These are phyloP conservation scores for Leptodirus hochenwartii DNA, from an alignment of 2,888 invertebrate species.

Conservation along the genomic window DNA sequence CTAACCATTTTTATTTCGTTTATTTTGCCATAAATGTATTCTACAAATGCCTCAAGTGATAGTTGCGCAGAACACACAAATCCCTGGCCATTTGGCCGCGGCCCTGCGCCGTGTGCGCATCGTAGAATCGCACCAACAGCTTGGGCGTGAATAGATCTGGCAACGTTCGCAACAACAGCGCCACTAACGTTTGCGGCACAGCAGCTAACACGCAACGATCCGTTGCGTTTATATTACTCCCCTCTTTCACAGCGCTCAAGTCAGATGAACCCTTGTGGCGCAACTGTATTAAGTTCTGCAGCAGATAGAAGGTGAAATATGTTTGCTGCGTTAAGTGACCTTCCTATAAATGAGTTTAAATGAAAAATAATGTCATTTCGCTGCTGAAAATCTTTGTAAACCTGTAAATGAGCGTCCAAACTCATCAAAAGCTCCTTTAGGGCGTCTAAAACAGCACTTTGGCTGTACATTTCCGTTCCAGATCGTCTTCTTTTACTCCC, in stretches of 20 bases:
- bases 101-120: constrained; percentile 54
- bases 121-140: constrained; percentile 59
- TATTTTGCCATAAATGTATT: not conserved
- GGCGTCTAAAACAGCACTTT: constrained; percentile 28
- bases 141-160: constrained; percentile 61
- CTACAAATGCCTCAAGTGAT: constrained; percentile 37
- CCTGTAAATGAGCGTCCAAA: too few relatives aligned
- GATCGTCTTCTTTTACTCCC: too few relatives aligned
- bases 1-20: constrained; percentile 2
- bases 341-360: constrained; percentile 35
- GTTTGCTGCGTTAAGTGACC: constrained; percentile 72
- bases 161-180: constrained; percentile 59
- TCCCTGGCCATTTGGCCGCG: constrained; percentile 75
- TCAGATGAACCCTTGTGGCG: too few relatives aligned
- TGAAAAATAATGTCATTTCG: too few relatives aligned
- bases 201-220: constrained; percentile 43
- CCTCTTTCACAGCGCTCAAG: constrained; percentile 42
- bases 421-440: constrained; percentile 51
- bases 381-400: too few relatives aligned
- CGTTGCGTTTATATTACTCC: too few relatives aligned
- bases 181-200: constrained; percentile 57
- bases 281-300: constrained; percentile 54
- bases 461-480: too few relatives aligned
- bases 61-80: constrained; percentile 69
- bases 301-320: constrained; percentile 63